Conservation (phyloP, 2,888 invertebrate species). For the Yponomeuta cagnagella region DNA sequence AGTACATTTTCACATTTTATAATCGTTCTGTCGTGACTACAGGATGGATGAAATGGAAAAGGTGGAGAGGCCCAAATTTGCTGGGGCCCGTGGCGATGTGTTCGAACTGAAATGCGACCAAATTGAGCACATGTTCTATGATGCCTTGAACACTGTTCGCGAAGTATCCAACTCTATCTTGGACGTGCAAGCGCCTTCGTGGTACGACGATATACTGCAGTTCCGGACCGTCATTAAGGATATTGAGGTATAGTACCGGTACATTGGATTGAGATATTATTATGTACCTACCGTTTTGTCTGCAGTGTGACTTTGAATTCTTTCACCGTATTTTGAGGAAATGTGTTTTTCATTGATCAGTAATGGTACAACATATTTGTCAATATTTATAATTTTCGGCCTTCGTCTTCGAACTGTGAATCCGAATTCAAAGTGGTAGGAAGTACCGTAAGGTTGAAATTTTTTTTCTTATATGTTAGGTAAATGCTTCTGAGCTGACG, state of each 20-base stretch:
- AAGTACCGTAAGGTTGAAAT: no score
- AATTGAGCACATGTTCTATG: constrained; percentile 84
- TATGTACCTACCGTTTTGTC: no score
- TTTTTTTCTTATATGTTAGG: no score
- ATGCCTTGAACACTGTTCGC: constrained; percentile 77
- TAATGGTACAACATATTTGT: no score
- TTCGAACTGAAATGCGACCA: constrained; percentile 80
- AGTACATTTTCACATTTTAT: neutral
- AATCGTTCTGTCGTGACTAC: constrained; percentile 11
- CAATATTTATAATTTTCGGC: no score
- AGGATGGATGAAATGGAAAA: constrained; percentile 83
- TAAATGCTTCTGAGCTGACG: no score
- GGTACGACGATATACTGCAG: constrained; percentile 84
- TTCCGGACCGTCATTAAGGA: constrained; percentile 78
- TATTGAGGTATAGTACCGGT: constrained; percentile 63
- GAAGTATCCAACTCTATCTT: constrained; percentile 79
- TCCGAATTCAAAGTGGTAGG: no score
- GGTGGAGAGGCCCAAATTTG: constrained; percentile 83
- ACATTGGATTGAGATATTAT: neutral
- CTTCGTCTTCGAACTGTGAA: no score
- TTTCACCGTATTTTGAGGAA: no score
- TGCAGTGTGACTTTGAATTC: no score
- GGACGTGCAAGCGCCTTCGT: constrained; percentile 86
- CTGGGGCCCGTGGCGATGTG: constrained; percentile 81
- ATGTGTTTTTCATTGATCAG: no score